phyloP scores from a whole-genome alignment of 2,888 invertebrate genomes.

The Sesia bembeciformis region DNA sequence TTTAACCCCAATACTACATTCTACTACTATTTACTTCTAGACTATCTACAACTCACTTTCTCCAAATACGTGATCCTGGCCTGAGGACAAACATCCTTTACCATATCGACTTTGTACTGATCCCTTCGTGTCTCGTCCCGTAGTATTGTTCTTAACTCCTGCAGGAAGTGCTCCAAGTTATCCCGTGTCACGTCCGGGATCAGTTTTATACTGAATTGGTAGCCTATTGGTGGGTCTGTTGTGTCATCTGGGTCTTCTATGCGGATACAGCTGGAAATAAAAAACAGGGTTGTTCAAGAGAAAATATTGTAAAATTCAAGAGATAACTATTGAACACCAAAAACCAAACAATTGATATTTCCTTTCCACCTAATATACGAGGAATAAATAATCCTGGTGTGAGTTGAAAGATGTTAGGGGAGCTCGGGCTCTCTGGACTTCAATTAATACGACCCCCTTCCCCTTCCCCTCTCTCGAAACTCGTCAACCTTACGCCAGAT shows the following conservation, averaged over 20 bases:
- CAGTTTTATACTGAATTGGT: conserved; percentile 68
- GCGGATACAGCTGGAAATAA: conserved; percentile 61
- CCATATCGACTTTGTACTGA: conserved; percentile 44
- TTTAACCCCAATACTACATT: too few species aligned
- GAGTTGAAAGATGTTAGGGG: too few species aligned
- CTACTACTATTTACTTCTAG: too few species aligned
- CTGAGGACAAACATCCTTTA: conserved; percentile 61
- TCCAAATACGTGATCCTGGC: conserved; percentile 67
- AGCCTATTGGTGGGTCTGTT: conserved; percentile 43
- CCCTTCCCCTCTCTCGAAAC: too few species aligned
- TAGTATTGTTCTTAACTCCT: conserved; percentile 38
- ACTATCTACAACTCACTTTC: conserved; percentile 44
- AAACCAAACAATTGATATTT: not conserved
- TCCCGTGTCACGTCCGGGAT: conserved; percentile 42
- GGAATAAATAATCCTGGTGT: too few species aligned
- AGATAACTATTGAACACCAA: not conserved
- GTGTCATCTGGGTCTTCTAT: conserved; percentile 47
- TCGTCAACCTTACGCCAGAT: too few species aligned
- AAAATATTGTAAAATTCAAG: too few species aligned
- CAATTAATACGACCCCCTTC: too few species aligned
- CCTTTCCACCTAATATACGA: too few species aligned
- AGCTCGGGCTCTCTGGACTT: too few species aligned
- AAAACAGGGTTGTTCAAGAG: too few species aligned
- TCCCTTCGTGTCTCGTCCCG: conserved; percentile 18
- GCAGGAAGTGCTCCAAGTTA: conserved; percentile 39